Base-by-base conservation (phyloP, 2,113 vertebrate species). In the Motacilla tschutschensis region DNA sequence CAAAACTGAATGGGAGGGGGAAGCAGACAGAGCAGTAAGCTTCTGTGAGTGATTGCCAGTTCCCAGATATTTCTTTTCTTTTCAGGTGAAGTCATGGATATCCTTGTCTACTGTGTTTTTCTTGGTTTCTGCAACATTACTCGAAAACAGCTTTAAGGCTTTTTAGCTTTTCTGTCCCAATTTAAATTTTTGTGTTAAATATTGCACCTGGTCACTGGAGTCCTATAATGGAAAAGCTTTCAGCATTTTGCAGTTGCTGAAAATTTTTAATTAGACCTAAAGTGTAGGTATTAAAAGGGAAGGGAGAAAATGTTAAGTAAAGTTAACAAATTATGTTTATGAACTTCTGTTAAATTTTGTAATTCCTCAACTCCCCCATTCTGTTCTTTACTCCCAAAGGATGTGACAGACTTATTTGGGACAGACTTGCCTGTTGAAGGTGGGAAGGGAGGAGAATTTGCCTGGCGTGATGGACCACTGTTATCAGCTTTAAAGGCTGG, bases 381-480 rank as follows among this genome's bases (percentile, higher is more conserved):
- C 5, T n/a, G 1, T 87, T 77, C 21, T 66, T 15, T 58, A 6
- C 7, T 93, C 50, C 35, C 60, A 76, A 96, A 99, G 99, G 99
- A 99, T 72, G 98, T 99, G 62, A 98, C 98, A 6, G 99, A 99
- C 94, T 95, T 99, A 48, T 99, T 99, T 96, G 99, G 99, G 59
- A 98, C 98, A 15, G 99, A 99, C 92, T 97, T 99, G 41, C 99
- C 99, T 31, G 98, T 99, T 78, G 99, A 99, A 93, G 99, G 99
- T 58, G 99, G 99, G 20, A 99, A 98, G 79, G 99, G 99, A 71
- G 99, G 99, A 89, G 98, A 99, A 94, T 99, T 99, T 97, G 98
- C 99, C 0, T 99, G 99, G 99, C 97, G 98, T 17, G 99, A 99
- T 71, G 99, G 99, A 41, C 98, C 99, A 5, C 95, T 99, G 22